Base-by-base conservation (phyloP, 2,113 vertebrate species). In the Sinocyclocheilus maitianheensis region DNA sequence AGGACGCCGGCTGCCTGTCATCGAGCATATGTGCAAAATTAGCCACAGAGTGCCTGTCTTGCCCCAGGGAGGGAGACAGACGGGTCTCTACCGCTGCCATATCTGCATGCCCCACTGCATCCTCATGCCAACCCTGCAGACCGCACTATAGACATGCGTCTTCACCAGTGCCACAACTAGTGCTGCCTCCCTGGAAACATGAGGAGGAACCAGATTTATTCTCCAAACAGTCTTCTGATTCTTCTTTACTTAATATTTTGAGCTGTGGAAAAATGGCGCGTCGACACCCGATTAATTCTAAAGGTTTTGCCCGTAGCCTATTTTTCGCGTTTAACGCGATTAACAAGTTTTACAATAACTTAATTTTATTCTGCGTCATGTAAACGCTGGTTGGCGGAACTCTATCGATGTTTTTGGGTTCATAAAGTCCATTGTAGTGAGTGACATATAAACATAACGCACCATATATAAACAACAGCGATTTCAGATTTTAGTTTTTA, bases 21-120 rank as follows among this genome's bases (percentile, higher is more conserved):
- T 58, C n/a, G 72, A 90, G 84, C 89, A 91, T 91, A 89, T 91
- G 89, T 60, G 46, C 34, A 51, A 82, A 87, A 86, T 91, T 91
- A 89, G 88, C 88, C 62, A 43, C 69, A 83, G 62, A 88, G 86
- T 87, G 87, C 60, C 85, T 58, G 71, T 83, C 81, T 89, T 78
- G 87, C 88, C 86, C 86, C 58, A 51, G 81, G 88, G 82, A 74
- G 43, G 72, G 55, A 62, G 83, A 63, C 48, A 74, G 88, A 85
- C 58, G 82, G 82, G 63, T 82, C 86, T 46, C 63, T 83, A 74
- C 67, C 24, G 72, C 62, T 77, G 71, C 26, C 20, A 71, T 76
- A 18, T n/a, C 60, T 24, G 37, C 69, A 86, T 63, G 86, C 81
- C 81, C 69, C 48, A 77, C 18, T 85, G 77, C 87, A 81, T 63